Base-by-base conservation (phyloP, 2,888 invertebrate genomes). In the Glaucopsyche alexis region DNA sequence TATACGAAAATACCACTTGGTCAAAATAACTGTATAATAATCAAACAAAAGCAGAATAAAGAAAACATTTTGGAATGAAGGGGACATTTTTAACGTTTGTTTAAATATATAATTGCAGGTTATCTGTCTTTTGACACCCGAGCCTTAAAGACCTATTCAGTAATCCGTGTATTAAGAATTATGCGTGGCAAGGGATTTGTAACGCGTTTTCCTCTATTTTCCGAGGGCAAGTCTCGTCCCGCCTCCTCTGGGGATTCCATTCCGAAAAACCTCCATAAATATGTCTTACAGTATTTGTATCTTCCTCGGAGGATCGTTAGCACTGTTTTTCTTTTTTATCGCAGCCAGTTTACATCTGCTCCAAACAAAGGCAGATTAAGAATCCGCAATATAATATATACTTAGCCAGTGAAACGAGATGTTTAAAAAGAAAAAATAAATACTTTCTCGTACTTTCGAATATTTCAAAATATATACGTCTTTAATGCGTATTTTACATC, bases 241-340 rank as follows among this genome's bases (percentile, higher is more conserved):
- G 42, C 29, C 55, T 19, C 42, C 69, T 45, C 16, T n/a, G 19
- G 69, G 55, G 67, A 70, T 72, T 72, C 66, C 60, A 73, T 72
- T 50, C 67, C 55, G 42, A 72, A 67, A 72, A 92, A 90, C 91
- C 91, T 87, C 91, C 91, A 92, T 92, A 92, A 92, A 92, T 92
- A 91, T 92, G 91, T 91, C 91, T 91, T 90, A 89, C 86, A 89
- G 89, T 90, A 88, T 92, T 92, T 92, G 92, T 92, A 90, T 90
- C 90, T 89, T 89, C 91, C 91, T 89, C 83, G 86, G 91, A 89
- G 91, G 87, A 90, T 91, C 91, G 90, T 92, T 90, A 91, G 87
- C 86, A 85, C 87, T 71, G 71, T 88, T 89, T 83, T 82, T 79
- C 83, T 87, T 90, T 71, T 90, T 90, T 86, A 80, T 80, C 78